Conservation (phyloP, 2,888 invertebrate species). For the Cyclophora albipunctata region DNA sequence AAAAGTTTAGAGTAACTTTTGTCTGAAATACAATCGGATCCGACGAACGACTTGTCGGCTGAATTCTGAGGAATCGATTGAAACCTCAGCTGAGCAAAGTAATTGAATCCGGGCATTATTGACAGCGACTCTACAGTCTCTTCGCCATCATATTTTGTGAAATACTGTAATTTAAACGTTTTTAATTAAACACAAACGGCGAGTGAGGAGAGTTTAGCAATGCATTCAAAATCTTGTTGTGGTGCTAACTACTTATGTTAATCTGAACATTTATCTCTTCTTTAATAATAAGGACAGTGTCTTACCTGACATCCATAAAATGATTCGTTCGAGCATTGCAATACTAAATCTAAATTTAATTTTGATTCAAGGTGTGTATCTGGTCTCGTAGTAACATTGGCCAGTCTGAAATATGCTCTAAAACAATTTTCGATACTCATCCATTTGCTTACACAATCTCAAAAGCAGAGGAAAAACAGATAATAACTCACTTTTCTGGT, state of each 20-base stretch:
- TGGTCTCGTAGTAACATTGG: constrained; percentile 6
- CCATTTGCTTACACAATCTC: not conserved
- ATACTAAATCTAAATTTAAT: constrained; percentile 31
- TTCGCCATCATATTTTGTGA: constrained; percentile 40
- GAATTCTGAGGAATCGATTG: constrained; percentile 30
- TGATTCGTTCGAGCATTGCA: constrained; percentile 36
- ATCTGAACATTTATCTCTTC: not conserved
- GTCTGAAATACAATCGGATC: constrained; percentile 22
- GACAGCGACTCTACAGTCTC: constrained; percentile 29
- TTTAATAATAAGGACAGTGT: not conserved
- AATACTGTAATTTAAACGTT: constrained; percentile 29
- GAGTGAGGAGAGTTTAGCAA: too few relatives aligned
- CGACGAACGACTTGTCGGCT: constrained; percentile 26
- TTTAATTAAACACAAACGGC: too few relatives aligned
- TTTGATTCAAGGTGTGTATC: constrained; percentile 8
- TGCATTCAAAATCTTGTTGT: too few relatives aligned
- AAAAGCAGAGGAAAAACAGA: not conserved
- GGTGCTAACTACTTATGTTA: too few relatives aligned
- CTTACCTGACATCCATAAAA: constrained; percentile 40
- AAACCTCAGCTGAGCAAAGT: constrained; percentile 38
- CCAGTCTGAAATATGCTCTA: constrained; percentile 16
- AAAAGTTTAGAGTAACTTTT: constrained; percentile 23
- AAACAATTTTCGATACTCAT: not conserved
- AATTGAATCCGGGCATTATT: constrained; percentile 33
- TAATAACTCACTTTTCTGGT: constrained; percentile 30